Evolutionary conservation across 2,113 vertebrate species (phyloP), one percentile per base, ranked within the genome.

Genomic region (Caretta caretta): DNA sequence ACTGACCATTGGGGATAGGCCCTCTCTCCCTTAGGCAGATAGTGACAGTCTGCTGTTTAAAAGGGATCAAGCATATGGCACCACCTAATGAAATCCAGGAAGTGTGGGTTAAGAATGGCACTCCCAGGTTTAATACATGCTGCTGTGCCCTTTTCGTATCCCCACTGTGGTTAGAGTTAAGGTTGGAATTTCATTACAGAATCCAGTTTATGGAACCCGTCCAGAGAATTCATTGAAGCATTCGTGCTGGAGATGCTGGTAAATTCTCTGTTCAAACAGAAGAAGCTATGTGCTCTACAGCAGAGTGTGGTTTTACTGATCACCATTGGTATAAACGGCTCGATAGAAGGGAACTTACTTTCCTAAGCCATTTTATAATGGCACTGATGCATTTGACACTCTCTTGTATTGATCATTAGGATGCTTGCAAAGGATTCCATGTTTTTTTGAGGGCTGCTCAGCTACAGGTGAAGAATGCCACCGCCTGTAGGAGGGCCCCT

Each of bases 291-390:
- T 92, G 88, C 56, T 51, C 87, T 80, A 11, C 87, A 80, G 90
- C 1, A 0, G 94, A 94, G 93, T 95, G 83, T 6, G 20, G 38
- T 83, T 91, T 95, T 97, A 95, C 94, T 97, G 94, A 97, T 95
- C 80, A 89, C 83, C 8, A 13, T 89, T 84, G 83, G 80, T 96
- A 94, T 93, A 89, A 96, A 94, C 88, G 83, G 90, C 92, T 96
- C 90, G 80, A 92, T 95, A 93, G 94, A 96, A 97, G 84, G 96
- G 96, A 95, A 76, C 78, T 78, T 90, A 86, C 93, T 97, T 87
- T 80, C 93, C 51, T 51, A 80, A 80, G 29, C 79, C 79, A n/a
- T 80, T 80, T 50, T 50, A 56, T 16, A 48, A 80, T 5, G 85
- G 90, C 95, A 56, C 78, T 2, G 72, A 93, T 0, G 0, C 78